Conservation (phyloP, 1,140 invertebrate species). For the Bradysia coprophila region DNA sequence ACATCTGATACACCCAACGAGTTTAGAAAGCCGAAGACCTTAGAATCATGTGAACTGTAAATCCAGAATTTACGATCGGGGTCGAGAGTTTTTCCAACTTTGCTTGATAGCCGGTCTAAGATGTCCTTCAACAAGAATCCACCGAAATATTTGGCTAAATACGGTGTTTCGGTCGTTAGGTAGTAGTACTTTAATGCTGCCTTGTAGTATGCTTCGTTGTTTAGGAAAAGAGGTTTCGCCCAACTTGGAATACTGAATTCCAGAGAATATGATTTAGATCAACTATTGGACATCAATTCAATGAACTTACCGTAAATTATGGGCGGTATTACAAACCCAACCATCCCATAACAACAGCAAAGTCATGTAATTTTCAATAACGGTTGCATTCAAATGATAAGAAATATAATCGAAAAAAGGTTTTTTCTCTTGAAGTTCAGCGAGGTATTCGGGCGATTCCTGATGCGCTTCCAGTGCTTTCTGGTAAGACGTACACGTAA, state of each 20-base stretch:
- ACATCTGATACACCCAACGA: conserved; percentile 51
- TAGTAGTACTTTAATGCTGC: conserved; percentile 29
- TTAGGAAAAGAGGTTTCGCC: too few relatives aligned
- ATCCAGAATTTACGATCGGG: conserved; percentile 44
- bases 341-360: conserved; percentile 24
- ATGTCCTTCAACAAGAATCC: conserved; percentile 50
- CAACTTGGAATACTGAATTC: too few relatives aligned
- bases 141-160: conserved; percentile 30
- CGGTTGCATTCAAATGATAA: conserved; percentile 44
- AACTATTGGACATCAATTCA: too few relatives aligned
- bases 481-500: conserved; percentile 46
- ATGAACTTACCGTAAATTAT: too few relatives aligned
- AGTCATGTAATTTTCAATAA: conserved; percentile 41
- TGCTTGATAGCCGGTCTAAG: conserved; percentile 31
- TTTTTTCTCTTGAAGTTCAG: conserved; percentile 35
- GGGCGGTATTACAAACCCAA: too few relatives aligned
- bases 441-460: conserved; percentile 33
- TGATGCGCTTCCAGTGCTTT: conserved; percentile 32
- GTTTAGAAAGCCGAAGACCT: conserved; percentile 54
- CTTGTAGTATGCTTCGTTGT: too few relatives aligned
- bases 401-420: conserved; percentile 43
- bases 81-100: conserved; percentile 18
- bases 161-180: conserved; percentile 27
- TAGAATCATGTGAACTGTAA: conserved; percentile 71
- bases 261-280: too few relatives aligned